Base-by-base conservation (phyloP, 2,797 vertebrate genomes). In the Todus mexicanus region DNA sequence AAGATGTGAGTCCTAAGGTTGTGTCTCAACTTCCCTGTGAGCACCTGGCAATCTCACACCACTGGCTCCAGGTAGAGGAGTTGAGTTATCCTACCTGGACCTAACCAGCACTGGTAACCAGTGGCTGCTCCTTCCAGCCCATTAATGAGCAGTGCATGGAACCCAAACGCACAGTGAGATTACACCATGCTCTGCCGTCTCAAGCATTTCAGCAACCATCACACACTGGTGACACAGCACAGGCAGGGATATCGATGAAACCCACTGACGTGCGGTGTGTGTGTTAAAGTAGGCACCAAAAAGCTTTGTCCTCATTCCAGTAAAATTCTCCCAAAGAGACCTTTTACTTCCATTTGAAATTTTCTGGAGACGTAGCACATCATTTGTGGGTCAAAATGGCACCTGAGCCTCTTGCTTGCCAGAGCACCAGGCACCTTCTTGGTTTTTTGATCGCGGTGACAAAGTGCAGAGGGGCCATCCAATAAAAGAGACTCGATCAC, bases 151-250 rank as follows among this genome's bases (percentile, higher is more conserved):
- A 2, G 40, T 47, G 45, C 7, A 1, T 43, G 25, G 56, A 70
- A 70, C 18, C 4, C 22, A 51, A 22, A 27, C 1, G 0, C 37
- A 6, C 25, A 15, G 12, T 5, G 10, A 8, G 9, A 40, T 15
- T 29, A 51, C 2, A 4, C 72, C 26, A 12, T 27, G 21, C 64
- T 70, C 29, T 25, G 63, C 51, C 37, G 33, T 12, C 61, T 70
- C 37, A 40, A 66, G 47, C 4, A 3, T 29, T 63, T 48, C 18
- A 11, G 15, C 3, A 5, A 27, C 15, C 50, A 25, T 11, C 20
- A 43, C 6, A 0, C 45, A 74, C 35, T 75, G 76, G 50, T 15
- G 56, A 8, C 40, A 20, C 65, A 48, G 17, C 71, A 16, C 0
- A 1, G n/a, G 20, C 42, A 75, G 45, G 53, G 54, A 15, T 87